Evolutionary conservation across 2,113 vertebrate genomes (phyloP).

Genomic region (Ceratotherium simum): DNA sequence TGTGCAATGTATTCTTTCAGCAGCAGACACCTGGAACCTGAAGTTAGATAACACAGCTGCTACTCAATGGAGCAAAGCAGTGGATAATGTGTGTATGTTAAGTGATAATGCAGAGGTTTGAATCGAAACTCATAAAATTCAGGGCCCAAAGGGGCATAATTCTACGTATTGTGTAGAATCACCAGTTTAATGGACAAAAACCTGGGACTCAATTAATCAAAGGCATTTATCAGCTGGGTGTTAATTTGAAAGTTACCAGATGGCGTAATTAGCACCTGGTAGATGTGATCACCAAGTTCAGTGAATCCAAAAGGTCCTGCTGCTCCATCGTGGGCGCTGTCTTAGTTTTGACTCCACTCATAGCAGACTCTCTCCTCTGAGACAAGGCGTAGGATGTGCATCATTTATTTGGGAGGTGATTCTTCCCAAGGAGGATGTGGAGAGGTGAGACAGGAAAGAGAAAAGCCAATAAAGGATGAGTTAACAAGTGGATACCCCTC

Average conservation of each 20-base stretch:
- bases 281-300: fast-evolving
- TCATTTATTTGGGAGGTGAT: background rate
- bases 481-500: background rate
- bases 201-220: background rate
- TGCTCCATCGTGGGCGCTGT: fast-evolving
- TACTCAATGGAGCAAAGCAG: background rate
- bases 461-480: background rate
- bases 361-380: too few relatives aligned
- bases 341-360: background rate
- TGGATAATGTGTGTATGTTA: background rate
- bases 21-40: background rate
- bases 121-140: background rate
- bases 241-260: background rate
- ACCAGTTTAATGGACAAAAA: fast-evolving
- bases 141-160: background rate
- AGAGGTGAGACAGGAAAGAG: background rate
- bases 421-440: background rate
- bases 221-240: too few relatives aligned
- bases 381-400: background rate
- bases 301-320: too few relatives aligned
- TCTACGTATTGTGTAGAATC: too few relatives aligned
- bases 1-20: fast-evolving
- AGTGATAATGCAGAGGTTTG: background rate
- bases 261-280: fast-evolving
- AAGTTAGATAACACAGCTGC: fast-evolving